Evolutionary conservation across 1,140 invertebrate genomes (phyloP).

Genomic region (Cydia fagiglandana): DNA sequence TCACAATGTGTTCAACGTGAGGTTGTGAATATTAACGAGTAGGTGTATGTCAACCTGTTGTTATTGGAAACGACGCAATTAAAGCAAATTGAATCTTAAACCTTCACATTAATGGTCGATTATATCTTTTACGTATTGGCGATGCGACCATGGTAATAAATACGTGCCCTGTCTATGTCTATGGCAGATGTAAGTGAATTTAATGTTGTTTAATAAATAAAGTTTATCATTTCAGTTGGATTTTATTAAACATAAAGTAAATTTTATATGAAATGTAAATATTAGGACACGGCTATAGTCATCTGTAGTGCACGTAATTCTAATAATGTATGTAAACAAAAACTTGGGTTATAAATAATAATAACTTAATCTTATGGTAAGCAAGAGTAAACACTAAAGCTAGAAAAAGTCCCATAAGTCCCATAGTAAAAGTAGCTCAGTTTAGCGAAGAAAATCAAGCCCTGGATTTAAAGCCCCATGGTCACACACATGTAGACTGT

Average conservation of each 20-base stretch:
- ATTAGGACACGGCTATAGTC: background rate
- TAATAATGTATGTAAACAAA: too few species aligned
- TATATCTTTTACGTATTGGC: background rate
- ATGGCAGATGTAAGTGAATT: background rate
- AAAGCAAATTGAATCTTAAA: background rate
- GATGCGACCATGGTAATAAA: background rate
- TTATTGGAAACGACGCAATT: background rate
- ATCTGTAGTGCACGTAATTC: too few species aligned
- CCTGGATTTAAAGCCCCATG: too few species aligned
- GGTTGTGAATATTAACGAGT: constrained; percentile 11
- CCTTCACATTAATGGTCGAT: background rate
- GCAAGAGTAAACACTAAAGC: too few species aligned
- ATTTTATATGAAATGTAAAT: background rate
- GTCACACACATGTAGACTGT: too few species aligned
- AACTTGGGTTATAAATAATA: too few species aligned
- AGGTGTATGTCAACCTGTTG: background rate
- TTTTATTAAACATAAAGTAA: background rate
- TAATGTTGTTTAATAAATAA: background rate
- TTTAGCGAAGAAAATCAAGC: too few species aligned
- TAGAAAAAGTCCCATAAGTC: too few species aligned
- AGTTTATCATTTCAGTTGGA: background rate
- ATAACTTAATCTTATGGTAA: too few species aligned
- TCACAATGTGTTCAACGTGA: background rate
- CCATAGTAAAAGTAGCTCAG: too few species aligned
- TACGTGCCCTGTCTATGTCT: background rate